A percentile compares a stretch with the other conserved stretches of the same genome.
Evolutionary conservation across 2,797 vertebrate genomes (phyloP).

Genomic region (Pangasius macronema): DNA sequence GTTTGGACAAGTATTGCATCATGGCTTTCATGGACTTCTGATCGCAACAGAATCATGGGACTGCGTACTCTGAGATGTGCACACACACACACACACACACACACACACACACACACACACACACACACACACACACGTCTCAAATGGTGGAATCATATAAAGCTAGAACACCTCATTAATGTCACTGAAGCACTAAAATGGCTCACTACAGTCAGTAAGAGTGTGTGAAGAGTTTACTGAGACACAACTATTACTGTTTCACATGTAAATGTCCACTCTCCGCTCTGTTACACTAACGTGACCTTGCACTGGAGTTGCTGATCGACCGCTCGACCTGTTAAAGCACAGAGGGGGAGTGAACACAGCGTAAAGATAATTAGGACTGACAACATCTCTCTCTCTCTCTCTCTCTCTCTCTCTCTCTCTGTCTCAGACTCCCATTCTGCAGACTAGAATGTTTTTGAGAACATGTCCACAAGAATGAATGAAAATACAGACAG

Average conservation of each 20-base stretch:
- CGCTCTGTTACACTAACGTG: conserved; percentile 18
- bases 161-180: neutral
- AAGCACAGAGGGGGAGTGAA: conserved; percentile 18
- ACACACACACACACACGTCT: neutral
- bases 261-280: neutral
- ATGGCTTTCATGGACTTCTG: neutral
- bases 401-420: neutral
- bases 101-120: neutral
- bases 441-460: neutral
- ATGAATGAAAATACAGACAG: conserved; percentile 6
- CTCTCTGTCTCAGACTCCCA: neutral
- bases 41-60: neutral
- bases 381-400: conserved; percentile 15
- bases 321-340: conserved; percentile 17
- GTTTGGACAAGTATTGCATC: neutral
- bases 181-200: neutral
- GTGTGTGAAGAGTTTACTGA: neutral
- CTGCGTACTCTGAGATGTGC: neutral
- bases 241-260: neutral
- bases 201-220: neutral
- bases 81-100: neutral
- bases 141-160: neutral
- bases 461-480: neutral
- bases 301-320: conserved; percentile 9
- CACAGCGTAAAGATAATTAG: conserved; percentile 17